Conservation (phyloP, 2,113 vertebrate species). For the Bufo gargarizans region DNA sequence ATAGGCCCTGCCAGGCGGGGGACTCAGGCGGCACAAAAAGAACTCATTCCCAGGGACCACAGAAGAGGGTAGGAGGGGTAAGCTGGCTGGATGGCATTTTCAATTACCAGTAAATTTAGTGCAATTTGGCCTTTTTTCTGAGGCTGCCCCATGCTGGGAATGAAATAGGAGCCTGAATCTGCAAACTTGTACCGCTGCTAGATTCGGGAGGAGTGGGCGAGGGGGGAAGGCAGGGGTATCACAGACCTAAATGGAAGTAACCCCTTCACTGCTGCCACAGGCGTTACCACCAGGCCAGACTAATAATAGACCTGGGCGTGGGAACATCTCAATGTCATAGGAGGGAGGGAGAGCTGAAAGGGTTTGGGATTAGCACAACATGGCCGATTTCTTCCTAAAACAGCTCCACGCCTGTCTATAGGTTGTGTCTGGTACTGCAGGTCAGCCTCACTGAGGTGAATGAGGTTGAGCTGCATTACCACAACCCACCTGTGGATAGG, state of each 20-base stretch:
- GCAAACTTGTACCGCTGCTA: constrained; percentile 34
- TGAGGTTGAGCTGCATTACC: too few relatives aligned
- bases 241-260: constrained; percentile 46
- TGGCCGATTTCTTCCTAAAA: too few relatives aligned
- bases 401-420: too few relatives aligned
- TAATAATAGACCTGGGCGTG: not conserved
- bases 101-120: constrained; percentile 59
- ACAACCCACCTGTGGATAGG: too few relatives aligned
- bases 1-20: constrained; percentile 44
- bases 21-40: constrained; percentile 40
- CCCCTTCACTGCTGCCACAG: constrained; percentile 25
- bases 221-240: constrained; percentile 19
- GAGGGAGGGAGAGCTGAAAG: too few relatives aligned
- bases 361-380: too few relatives aligned
- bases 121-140: constrained; percentile 58
- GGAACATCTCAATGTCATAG: too few relatives aligned
- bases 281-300: not conserved
- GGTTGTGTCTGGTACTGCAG: too few relatives aligned
- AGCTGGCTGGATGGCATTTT: constrained; percentile 50
- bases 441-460: too few relatives aligned
- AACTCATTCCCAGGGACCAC: constrained; percentile 39
- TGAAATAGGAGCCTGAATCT: constrained; percentile 56
- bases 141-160: constrained; percentile 55
- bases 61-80: constrained; percentile 37
- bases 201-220: constrained; percentile 27